Evolutionary conservation across 2,888 invertebrate genomes (phyloP), one percentile per base, ranked within the genome.

Genomic region (Vanessa cardui): DNA sequence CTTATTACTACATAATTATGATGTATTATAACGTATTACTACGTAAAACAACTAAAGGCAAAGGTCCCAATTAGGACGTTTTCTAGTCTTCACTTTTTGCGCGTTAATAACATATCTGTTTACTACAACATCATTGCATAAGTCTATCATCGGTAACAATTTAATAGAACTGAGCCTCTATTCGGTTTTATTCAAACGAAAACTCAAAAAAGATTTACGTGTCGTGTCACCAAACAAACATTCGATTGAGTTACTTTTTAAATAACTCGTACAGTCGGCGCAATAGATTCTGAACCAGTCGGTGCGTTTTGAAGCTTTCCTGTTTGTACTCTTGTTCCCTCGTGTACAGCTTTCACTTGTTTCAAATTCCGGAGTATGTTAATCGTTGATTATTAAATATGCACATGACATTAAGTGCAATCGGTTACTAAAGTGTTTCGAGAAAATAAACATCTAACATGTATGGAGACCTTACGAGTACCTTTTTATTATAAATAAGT

Each of bases 341-440:
- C n/a, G 50, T 44, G 58, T 60, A 59, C 46, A 69, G 61, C 68
- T 69, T 69, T 69, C 68, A 69, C 68, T 69, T 61, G 59, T 50
- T 47, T 61, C 50, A 47, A 44, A 69, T 64, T 50, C 61, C 58
- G 16, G n/a, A 31, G 31, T 66, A 69, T 66, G 69, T 66, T 63
- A 66, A 66, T 69, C n/a, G 46, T 16, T 44, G 56, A 60, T 63
- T 50, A 66, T 60, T 56, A 69, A 61, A 60, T 44, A 65, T 50
- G 64, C 54, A 60, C 64, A 64, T 64, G 47, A 61, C 50, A 64
- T 58, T 54, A 33, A 58, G 45, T 62, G 59, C 68, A 64, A 50
- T 61, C 31, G 50, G 64, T 44, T 33, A 49, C 7, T 45, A 16
- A n/a, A 16, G 59, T n/a, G 58, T 26, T 26, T 20, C 60, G 65